Conservation (phyloP, 2,888 invertebrate genomes). For the Aproaerema taeniolella region DNA sequence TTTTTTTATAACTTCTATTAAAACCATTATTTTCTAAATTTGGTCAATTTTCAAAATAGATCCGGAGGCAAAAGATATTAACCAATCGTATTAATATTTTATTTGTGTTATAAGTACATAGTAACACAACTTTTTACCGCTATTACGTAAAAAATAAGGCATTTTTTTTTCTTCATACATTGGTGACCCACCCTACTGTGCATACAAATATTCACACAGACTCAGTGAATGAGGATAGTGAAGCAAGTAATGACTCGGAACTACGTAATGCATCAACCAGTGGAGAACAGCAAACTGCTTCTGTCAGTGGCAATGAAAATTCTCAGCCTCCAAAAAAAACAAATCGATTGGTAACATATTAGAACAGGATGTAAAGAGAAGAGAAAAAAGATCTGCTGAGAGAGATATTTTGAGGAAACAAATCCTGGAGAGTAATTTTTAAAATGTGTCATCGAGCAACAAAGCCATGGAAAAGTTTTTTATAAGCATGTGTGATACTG, state of each 20-base stretch:
- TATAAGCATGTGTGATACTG: conserved; percentile 6
- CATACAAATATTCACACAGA: conserved; percentile 6
- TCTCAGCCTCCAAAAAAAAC: conserved; percentile 10
- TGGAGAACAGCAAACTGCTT: conserved; percentile 14
- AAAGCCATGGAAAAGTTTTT: conserved; percentile 8
- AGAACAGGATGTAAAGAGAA: conserved; percentile 5
- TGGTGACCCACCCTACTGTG: too few relatives aligned
- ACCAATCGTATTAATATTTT: too few relatives aligned
- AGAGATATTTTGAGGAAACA: conserved; percentile 4
- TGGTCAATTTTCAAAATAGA: too few relatives aligned
- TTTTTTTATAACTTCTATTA: too few relatives aligned
- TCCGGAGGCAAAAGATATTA: too few relatives aligned
- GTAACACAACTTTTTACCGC: too few relatives aligned
- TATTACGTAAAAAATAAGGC: too few relatives aligned
- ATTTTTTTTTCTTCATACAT: conserved; percentile 3
- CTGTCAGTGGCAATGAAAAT: conserved; percentile 10
- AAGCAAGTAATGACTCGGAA: conserved; percentile 5
- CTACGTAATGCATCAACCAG: conserved; percentile 8
- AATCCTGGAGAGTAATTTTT: background rate
- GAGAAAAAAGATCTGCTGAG: conserved; percentile 7
- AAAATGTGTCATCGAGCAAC: conserved; percentile 3
- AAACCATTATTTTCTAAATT: too few relatives aligned
- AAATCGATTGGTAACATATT: conserved; percentile 3
- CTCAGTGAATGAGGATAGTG: conserved; percentile 8
- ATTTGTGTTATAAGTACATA: too few relatives aligned